phyloP scores from a whole-genome alignment of 2,888 invertebrate species.

The Megastigmus dorsalis region DNA sequence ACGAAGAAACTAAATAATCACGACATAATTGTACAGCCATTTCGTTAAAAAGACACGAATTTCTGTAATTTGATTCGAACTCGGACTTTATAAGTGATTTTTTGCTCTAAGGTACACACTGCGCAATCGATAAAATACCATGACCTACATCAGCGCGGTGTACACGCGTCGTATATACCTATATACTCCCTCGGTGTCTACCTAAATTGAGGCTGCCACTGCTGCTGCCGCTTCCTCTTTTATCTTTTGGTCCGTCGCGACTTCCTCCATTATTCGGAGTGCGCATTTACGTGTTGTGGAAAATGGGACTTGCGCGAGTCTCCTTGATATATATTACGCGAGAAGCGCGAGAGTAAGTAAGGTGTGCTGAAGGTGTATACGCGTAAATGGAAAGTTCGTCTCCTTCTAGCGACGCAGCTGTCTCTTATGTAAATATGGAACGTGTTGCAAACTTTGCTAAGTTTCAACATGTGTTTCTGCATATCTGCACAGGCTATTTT shows the following conservation, averaged over 20 bases:
- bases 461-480: constrained; percentile 51
- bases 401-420: constrained; percentile 34
- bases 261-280: not conserved
- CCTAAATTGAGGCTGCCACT: no score
- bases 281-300: not conserved
- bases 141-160: constrained; percentile 5
- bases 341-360: no score
- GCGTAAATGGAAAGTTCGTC: constrained; percentile 52
- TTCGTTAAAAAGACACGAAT: constrained; percentile 8
- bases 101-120: constrained; percentile 12
- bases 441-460: constrained; percentile 53
- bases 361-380: not conserved
- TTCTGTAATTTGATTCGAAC: not conserved
- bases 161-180: no score
- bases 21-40: not conserved
- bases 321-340: constrained; percentile 19
- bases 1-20: not conserved
- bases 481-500: constrained; percentile 23
- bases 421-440: constrained; percentile 53
- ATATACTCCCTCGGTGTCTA: no score
- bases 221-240: no score
- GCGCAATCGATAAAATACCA: constrained; percentile 20
- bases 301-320: constrained; percentile 10
- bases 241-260: not conserved
- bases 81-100: constrained; percentile 11